Evolutionary conservation across 1,140 invertebrate genomes (phyloP), one percentile per base, ranked within the genome.

Genomic region (Nasonia longicornis): DNA sequence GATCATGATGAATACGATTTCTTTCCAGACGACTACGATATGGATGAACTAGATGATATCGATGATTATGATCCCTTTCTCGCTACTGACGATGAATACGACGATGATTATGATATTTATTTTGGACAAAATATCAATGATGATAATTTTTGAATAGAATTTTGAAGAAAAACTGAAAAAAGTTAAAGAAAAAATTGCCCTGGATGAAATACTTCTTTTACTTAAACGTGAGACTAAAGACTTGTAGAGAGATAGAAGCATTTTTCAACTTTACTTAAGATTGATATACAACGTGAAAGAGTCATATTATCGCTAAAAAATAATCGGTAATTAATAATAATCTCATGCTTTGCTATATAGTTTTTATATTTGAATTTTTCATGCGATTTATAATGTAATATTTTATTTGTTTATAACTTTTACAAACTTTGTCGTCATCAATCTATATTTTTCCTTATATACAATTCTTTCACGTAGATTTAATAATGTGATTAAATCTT

Each of bases 11-110:
- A 69, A 31, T 31, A 64, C 20, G 67, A 52, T 31, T 77, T 67
- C 26, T 77, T 69, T 48, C 14, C 66, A 7, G 29, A 69, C 20
- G 76, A 66, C 26, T 7, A 29, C n/a, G 38, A 42, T 42, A 8
- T 42, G 38, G 22, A 63, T 26, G 76, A 69, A 0, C 64, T 64
- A 35, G 29, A 77, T 20, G 64, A 67, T 12, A 26, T 52, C 29
- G 48, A 76, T 76, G 74, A 76, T 63, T 76, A 76, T 52, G 75
- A 66, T 11, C 73, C 42, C 0, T 31, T 73, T 2, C 52, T 38
- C 7, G 7, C 11, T 38, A 78, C 67, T 1, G 20, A 71, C 4
- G 16, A 71, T 8, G 26, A 52, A 66, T 80, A 7, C 52, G 52
- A 58, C 4, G 52, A 58, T n/a, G 4, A 10, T 42, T 42, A 16